Evolutionary conservation across 2,888 invertebrate genomes (phyloP).

Genomic region (Drosophila nr. fundita): DNA sequence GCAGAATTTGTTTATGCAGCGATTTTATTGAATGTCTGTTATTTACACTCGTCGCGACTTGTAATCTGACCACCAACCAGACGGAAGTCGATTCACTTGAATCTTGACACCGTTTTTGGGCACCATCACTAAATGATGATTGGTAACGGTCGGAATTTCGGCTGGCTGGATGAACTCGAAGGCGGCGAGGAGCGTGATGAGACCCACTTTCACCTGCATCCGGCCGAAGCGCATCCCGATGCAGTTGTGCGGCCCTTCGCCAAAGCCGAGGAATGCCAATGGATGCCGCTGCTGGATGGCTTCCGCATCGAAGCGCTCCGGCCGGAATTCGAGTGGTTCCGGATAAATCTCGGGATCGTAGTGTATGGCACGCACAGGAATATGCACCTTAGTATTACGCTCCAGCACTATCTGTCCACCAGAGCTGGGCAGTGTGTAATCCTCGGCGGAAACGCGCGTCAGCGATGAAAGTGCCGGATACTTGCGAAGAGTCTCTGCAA

Average conservation of each 20-base stretch:
- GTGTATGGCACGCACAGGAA: conserved; percentile 84
- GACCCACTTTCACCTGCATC: conserved; percentile 79
- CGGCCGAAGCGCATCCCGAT: conserved; percentile 79
- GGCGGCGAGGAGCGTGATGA: conserved; percentile 63
- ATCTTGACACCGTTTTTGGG: conserved; percentile 60
- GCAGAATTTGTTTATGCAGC: conserved; percentile 35
- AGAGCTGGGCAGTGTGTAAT: conserved; percentile 74
- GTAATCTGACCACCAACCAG: conserved; percentile 12
- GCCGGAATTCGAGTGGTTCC: conserved; percentile 84
- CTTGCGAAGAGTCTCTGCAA: conserved; percentile 85
- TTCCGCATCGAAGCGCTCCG: conserved; percentile 84
- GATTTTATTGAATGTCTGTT: conserved; percentile 9
- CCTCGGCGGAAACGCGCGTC: conserved; percentile 77
- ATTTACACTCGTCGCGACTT: conserved; percentile 60
- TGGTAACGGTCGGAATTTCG: conserved; percentile 45
- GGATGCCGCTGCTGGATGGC: conserved; percentile 73
- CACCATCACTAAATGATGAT: conserved; percentile 32
- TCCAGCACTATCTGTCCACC: conserved; percentile 68
- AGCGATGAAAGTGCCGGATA: conserved; percentile 84
- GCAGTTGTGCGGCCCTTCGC: conserved; percentile 82
- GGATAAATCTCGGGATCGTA: conserved; percentile 84
- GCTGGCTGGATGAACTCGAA: conserved; percentile 32
- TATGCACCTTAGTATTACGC: conserved; percentile 78
- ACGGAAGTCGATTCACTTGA: conserved; percentile 43
- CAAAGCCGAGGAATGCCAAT: conserved; percentile 83